Base-by-base conservation (phyloP, 2,797 vertebrate genomes). In the Luscinia luscinia region DNA sequence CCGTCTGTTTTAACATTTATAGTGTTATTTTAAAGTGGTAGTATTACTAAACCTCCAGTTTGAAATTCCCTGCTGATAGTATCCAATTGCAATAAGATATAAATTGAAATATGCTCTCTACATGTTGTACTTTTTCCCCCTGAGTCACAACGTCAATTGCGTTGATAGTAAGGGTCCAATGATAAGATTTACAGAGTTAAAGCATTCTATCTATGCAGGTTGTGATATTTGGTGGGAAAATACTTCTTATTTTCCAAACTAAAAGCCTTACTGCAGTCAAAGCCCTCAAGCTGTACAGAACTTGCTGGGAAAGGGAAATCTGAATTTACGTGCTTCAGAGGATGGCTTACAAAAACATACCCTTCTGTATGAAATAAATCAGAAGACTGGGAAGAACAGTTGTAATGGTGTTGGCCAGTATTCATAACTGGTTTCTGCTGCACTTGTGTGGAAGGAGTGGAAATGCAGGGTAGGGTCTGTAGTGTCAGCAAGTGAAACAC, bases 111-210 rank as follows among this genome's bases (percentile, higher is more conserved):
- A 34, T 0, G 7, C 49, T 41, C 16, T n/a, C n/a, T 69, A 15
- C 30, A 15, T 23, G 46, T 38, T 46, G 46, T 51, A 27, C 40
- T n/a, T 83, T 76, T 76, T 21, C 27, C 13, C n/a, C 9, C 6
- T 0, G 4, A 94, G 49, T 38, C 69, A 22, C 46, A 72, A 23
- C 5, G 38, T 69, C 52, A 59, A 63, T 79, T 78, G n/a, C 4
- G n/a, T 85, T 94, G 90, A 90, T 91, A 93, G 34, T 81, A 79
- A 70, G 76, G 51, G 87, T 84, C 70, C 77, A 80, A 40, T 43
- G 23, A 3, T 74, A 92, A 94, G 73, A 73, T 89, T 79, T 89
- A 86, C 55, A 58, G 59, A 79, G 49, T 80, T 85, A 82, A 61
- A 91, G 43, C 73, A 87, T 67, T 61, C 64, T 30, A 5, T 84